These are phyloP conservation scores for Halichondria panicea DNA, from an alignment of 37 sponge, comb jelly and placozoan genomes.

Conservation along the genomic window DNA sequence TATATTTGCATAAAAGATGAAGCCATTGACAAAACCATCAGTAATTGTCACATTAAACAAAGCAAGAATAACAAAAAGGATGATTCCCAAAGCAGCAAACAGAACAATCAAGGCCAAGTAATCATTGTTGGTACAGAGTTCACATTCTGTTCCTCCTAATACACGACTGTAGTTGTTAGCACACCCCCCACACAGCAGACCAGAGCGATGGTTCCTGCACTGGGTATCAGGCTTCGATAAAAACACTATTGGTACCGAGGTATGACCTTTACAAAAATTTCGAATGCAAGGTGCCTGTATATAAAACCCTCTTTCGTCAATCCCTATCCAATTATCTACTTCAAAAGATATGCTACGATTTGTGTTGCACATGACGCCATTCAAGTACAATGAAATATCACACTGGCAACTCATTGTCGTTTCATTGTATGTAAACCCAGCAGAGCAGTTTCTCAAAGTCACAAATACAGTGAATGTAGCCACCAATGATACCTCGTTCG, in stretches of 20 bases:
- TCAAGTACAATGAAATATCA: background rate
- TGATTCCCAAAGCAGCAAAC: slow-evolving; percentile 1
- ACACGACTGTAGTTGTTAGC: background rate
- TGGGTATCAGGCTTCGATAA: slow-evolving; percentile 1
- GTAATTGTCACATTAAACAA: slow-evolving; percentile 14
- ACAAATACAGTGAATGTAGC: background rate
- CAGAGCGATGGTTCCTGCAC: slow-evolving; percentile 17
- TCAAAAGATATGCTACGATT: slow-evolving; percentile 5
- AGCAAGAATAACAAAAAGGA: background rate
- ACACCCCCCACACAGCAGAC: slow-evolving; percentile 42
- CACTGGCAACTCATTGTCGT: background rate
- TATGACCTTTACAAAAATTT: slow-evolving; percentile 11
- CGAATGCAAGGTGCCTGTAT: background rate
- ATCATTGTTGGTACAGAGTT: background rate
- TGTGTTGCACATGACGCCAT: background rate
- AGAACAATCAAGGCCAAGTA: background rate
- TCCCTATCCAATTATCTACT: slow-evolving; percentile 18
- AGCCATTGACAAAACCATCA: slow-evolving; percentile 21
- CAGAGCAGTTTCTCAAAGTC: background rate
- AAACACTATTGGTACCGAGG: background rate
- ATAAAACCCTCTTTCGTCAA: background rate
- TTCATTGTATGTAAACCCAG: slow-evolving; percentile 25
- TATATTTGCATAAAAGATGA: slow-evolving; percentile 18
- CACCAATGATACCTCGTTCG: too few relatives aligned
- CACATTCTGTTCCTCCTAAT: slow-evolving; percentile 11